Base-by-base conservation (phyloP, 2,113 vertebrate species). In the Bubo scandiacus region DNA sequence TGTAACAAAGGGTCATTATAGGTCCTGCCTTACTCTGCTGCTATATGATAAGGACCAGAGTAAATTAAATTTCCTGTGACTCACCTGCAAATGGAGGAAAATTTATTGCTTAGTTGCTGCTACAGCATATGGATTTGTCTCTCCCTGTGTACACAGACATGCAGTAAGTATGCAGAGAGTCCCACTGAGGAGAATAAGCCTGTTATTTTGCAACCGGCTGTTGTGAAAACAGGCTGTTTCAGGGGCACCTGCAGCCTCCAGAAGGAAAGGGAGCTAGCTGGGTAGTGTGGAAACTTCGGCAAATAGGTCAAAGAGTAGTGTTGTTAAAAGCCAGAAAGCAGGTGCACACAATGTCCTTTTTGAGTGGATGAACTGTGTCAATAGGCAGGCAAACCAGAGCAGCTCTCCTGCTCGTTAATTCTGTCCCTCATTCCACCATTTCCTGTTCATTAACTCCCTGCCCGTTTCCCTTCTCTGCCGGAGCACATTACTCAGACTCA, bases 271-370 rank as follows among this genome's bases (percentile, higher is more conserved):
- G 45, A 78, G 49, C 81, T 84, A 95, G 19, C 30, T 67, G 51
- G 32, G 29, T 77, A 66, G 19, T 6, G 55, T 86, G 93, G 86
- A 88, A 97, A 94, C 51, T 90, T 58, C 70, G 89, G 43, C 67
- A 81, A 94, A 85, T 9, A n/a, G 43, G 40, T 94, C 51, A 71
- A 80, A 91, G 49, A 63, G 73, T 71, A 10, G 40, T 30, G 51
- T 17, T 94, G 70, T 86, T 94, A 93, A 85, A 90, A 96, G 58
- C 81, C 70, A 93, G 92, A 92, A 93, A n/a, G 81, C 94, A 96
- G 93, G 94, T 97, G 95, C 71, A 54, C 72, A 95, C 92, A 94
- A 90, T 86, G 86, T 93, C 85, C 68, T 92, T 95, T 94, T 92
- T 94, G 85, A 92, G 77, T 73, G 59, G 59, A 58, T 0, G 0